Conservation (phyloP, 1,140 invertebrate genomes). For the Drosophila busckii region DNA sequence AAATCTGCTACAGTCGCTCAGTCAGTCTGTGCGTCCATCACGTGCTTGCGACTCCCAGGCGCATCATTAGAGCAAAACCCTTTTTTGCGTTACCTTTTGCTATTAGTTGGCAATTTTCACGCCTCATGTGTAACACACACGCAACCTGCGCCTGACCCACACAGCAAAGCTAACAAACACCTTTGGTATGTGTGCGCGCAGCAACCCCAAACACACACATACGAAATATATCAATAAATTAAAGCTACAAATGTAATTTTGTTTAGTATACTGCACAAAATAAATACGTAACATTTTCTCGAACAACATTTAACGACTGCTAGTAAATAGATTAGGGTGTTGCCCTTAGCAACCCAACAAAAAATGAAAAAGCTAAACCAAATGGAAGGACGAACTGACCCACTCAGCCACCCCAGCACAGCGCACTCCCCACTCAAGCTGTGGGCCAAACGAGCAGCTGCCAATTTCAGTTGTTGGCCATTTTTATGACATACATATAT, state of each 20-base stretch:
- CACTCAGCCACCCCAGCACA: too few species aligned
- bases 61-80: conserved; percentile 54
- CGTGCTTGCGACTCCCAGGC: too few species aligned
- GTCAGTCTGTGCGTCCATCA: too few species aligned
- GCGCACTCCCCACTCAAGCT: not conserved
- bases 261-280: conserved; percentile 54
- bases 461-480: conserved; percentile 34
- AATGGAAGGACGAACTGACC: conserved; percentile 24
- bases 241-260: conserved; percentile 74
- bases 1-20: too few species aligned
- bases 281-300: conserved; percentile 48
- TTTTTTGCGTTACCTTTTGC: conserved; percentile 36
- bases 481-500: conserved; percentile 54
- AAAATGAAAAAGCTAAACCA: conserved; percentile 10
- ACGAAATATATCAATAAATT: conserved; percentile 73
- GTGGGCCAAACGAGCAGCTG: too few species aligned
- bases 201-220: conserved; percentile 18
- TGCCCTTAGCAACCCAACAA: conserved; percentile 44
- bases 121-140: conserved; percentile 32
- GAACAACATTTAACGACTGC: conserved; percentile 21
- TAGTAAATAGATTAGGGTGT: conserved; percentile 65
- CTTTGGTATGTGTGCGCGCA: conserved; percentile 14
- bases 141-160: conserved; percentile 23
- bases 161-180: conserved; percentile 10
- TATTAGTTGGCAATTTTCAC: conserved; percentile 73